Conservation (phyloP, 2,113 vertebrate genomes). For the Bothrops jararaca region DNA sequence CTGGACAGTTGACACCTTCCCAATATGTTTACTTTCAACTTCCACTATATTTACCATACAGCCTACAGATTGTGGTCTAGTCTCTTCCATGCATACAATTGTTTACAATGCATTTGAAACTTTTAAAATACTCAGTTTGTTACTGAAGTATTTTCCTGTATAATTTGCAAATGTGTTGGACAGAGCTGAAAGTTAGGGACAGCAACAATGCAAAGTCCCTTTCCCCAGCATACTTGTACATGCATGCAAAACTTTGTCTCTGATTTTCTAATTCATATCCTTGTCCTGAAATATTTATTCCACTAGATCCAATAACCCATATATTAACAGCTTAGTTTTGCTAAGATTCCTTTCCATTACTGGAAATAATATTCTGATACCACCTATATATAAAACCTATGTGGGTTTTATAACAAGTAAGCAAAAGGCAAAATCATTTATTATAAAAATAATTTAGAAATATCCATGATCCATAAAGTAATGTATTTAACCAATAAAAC, state of each 20-base stretch:
- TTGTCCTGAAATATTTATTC: neutral
- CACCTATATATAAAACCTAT: slow-evolving; percentile 40
- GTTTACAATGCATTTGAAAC: neutral
- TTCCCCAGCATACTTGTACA: neutral
- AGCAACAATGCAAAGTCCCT: neutral
- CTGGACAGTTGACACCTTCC: neutral
- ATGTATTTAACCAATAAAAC: slow-evolving; percentile 24
- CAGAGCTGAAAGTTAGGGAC: neutral
- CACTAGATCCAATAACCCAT: neutral
- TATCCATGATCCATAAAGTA: neutral
- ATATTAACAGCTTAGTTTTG: neutral
- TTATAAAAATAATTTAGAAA: slow-evolving; percentile 31
- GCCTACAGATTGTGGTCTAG: neutral
- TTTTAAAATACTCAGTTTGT: too few species aligned
- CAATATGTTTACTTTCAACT: neutral
- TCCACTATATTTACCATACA: neutral
- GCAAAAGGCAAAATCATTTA: slow-evolving; percentile 17
- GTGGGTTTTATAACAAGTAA: neutral
- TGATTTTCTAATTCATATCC: neutral
- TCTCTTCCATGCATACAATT: neutral
- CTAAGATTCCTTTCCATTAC: neutral
- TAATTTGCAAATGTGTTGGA: neutral
- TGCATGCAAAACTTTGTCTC: neutral
- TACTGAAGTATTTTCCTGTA: neutral
- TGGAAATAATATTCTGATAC: slow-evolving; percentile 37